Percentiles rank a stretch among this genome's conserved stretches.
These are phyloP conservation scores for Marisa cornuarietis DNA, from an alignment of 1,140 invertebrate genomes.

Conservation along the genomic window DNA sequence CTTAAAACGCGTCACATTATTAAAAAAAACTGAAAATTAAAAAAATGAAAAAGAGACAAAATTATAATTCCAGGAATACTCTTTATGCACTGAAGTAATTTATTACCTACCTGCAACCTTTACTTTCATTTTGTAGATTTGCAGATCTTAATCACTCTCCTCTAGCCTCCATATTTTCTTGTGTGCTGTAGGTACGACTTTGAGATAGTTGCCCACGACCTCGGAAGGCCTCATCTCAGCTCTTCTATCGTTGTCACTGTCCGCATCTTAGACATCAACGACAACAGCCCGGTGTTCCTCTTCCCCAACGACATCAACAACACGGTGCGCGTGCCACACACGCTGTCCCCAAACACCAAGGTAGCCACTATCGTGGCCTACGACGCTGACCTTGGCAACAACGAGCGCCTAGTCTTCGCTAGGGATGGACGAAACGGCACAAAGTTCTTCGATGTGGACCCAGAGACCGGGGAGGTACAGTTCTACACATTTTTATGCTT, in stretches of 20 bases:
- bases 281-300: constrained; percentile 81
- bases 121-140: too few relatives aligned
- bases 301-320: constrained; percentile 53
- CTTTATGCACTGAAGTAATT: too few relatives aligned
- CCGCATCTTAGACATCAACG: constrained; percentile 80
- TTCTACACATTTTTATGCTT: too few relatives aligned
- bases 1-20: too few relatives aligned
- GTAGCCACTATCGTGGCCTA: constrained; percentile 44
- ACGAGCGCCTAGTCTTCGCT: constrained; percentile 44
- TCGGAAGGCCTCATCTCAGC: constrained; percentile 71
- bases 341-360: constrained; percentile 36
- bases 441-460: constrained; percentile 42
- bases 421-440: constrained; percentile 44
- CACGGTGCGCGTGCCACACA: constrained; percentile 43
- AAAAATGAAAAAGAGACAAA: too few relatives aligned
- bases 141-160: too few relatives aligned
- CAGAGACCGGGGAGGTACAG: constrained; percentile 34
- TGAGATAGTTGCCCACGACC: constrained; percentile 76
- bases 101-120: too few relatives aligned
- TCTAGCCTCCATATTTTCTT: too few relatives aligned
- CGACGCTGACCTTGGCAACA: constrained; percentile 52
- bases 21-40: too few relatives aligned
- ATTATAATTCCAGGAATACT: too few relatives aligned
- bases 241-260: constrained; percentile 68
- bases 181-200: constrained; percentile 75